Evolutionary conservation across 2,113 vertebrate genomes (phyloP).

Genomic region (Ursus arctos): DNA sequence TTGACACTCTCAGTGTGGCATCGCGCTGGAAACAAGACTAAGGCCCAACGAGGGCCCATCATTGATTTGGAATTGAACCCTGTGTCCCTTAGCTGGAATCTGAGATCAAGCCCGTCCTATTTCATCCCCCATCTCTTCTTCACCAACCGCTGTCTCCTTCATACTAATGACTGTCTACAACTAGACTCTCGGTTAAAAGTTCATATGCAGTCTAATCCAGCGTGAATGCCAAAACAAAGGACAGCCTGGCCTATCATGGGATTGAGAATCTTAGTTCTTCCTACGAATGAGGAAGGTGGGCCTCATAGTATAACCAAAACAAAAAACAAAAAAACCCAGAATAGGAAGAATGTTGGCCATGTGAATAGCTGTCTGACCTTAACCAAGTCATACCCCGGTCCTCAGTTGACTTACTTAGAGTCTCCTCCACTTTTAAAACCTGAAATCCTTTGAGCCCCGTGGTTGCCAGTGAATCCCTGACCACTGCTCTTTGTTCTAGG

Average conservation of each 20-base stretch:
- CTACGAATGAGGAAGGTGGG: background rate
- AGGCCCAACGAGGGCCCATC: background rate
- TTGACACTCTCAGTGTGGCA: background rate
- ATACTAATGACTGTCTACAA: background rate
- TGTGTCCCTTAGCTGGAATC: background rate
- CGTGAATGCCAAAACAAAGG: background rate
- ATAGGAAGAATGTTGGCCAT: background rate
- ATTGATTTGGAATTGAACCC: background rate
- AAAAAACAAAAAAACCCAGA: background rate
- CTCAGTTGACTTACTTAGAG: background rate
- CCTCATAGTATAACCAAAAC: background rate
- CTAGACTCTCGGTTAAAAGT: background rate
- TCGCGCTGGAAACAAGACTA: background rate
- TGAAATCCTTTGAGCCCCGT: background rate
- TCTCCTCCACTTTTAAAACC: constrained; percentile 26
- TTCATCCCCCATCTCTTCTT: background rate
- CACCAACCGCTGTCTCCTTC: background rate
- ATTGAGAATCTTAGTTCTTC: background rate
- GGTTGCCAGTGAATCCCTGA: background rate
- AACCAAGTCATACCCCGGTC: background rate
- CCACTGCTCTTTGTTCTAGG: constrained; percentile 62
- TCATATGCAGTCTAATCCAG: background rate
- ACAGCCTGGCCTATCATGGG: too few relatives aligned
- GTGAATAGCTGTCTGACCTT: background rate
- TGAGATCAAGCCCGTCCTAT: background rate